Conservation (phyloP, 2,797 vertebrate species). For the Peromyscus melanophrys region DNA sequence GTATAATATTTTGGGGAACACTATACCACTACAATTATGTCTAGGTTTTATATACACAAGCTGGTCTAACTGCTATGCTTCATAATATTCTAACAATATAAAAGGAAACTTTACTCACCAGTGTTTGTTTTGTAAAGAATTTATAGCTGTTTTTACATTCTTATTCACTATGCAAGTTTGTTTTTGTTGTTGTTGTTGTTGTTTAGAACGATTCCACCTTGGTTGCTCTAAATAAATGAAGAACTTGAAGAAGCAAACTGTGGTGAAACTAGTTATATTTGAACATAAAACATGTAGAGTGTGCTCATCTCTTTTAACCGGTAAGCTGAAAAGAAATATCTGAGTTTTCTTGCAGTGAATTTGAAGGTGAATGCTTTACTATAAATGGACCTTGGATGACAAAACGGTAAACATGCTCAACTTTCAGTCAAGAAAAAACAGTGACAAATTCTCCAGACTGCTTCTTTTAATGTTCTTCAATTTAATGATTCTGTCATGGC, state of each 20-base stretch:
- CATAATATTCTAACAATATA: background rate
- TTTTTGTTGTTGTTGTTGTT: background rate
- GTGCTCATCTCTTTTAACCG: background rate
- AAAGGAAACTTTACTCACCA: background rate
- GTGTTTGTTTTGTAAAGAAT: background rate
- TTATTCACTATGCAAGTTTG: background rate
- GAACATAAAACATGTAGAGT: background rate
- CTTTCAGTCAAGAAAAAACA: background rate
- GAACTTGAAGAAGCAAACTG: background rate
- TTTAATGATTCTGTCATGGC: slow-evolving; percentile 37
- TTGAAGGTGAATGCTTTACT: background rate
- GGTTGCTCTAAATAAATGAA: background rate
- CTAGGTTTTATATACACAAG: background rate
- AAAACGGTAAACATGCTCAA: background rate
- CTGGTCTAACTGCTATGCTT: background rate
- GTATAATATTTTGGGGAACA: too few species aligned
- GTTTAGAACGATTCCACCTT: background rate
- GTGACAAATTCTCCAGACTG: background rate
- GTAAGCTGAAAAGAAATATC: background rate
- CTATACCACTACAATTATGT: too few species aligned
- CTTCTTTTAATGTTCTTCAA: slow-evolving; percentile 59
- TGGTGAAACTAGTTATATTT: background rate
- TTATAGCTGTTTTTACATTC: background rate
- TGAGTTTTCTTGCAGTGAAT: background rate
- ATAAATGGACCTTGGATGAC: background rate